phyloP scores from a whole-genome alignment of 2,888 invertebrate species.

The Capitulum mitella region DNA sequence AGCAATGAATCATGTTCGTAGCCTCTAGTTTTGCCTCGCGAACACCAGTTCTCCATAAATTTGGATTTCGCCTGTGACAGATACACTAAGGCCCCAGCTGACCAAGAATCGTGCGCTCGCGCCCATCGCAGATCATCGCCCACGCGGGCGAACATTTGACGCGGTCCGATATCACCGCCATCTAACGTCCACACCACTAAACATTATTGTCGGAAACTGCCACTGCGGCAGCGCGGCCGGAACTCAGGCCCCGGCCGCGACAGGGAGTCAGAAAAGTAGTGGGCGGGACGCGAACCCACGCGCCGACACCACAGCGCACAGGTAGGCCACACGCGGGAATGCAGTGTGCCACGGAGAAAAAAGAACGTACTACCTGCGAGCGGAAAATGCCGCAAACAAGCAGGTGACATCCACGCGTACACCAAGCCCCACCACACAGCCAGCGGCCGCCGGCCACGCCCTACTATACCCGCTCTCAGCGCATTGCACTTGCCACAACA shows the following conservation, averaged over 20 bases:
- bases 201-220: constrained; percentile 20
- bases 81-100: constrained; percentile 22
- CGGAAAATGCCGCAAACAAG: no score
- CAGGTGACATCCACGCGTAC: neutral
- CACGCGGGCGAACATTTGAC: neutral
- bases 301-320: no score
- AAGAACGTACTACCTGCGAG: no score
- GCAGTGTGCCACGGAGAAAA: neutral
- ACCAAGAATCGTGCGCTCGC: neutral
- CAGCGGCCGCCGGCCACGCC: neutral
- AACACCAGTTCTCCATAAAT: no score
- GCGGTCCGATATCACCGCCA: neutral
- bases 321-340: neutral
- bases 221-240: neutral
- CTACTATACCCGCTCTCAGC: neutral
- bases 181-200: neutral
- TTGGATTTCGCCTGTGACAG: no score
- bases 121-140: neutral
- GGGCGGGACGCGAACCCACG: no score
- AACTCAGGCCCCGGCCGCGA: no score
- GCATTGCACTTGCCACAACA: constrained; percentile 1
- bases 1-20: no score
- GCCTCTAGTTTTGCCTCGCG: no score
- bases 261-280: no score
- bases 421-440: neutral